A percentile compares a stretch with the other conserved stretches of the same genome.
Conservation (phyloP, 1,140 invertebrate species). For the Tetraneura akinire region DNA sequence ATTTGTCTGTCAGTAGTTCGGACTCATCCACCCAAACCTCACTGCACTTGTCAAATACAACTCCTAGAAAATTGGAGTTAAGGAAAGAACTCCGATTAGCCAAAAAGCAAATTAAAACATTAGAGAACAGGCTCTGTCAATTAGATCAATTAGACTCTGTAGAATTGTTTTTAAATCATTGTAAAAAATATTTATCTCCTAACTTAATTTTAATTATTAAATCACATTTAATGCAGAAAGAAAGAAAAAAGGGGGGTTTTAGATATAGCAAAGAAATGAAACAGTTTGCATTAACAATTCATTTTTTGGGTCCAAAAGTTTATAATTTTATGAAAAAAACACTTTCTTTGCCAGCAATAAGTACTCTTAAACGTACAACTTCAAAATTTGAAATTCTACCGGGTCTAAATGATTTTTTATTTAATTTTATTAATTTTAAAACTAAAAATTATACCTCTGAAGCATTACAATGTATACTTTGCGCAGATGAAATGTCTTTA, state of each 20-base stretch:
- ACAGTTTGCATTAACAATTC: neutral
- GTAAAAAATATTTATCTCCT: neutral
- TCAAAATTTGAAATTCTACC: neutral
- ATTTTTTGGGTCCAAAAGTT: neutral
- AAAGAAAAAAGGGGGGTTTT: neutral
- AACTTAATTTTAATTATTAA: conserved; percentile 9
- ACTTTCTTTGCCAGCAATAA: neutral
- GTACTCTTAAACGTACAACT: neutral
- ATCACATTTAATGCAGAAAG: neutral
- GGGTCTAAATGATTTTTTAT: conserved; percentile 3
- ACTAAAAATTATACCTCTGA: conserved; percentile 19
- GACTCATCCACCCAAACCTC: too few relatives aligned
- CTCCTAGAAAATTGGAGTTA: conserved; percentile 9
- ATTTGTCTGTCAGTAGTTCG: too few relatives aligned
- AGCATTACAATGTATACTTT: neutral
- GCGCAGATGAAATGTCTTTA: neutral
- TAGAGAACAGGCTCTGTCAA: conserved; percentile 1
- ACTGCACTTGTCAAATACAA: too few relatives aligned
- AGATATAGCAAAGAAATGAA: neutral
- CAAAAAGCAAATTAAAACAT: neutral
- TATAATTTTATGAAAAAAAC: neutral
- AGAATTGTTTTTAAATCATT: conserved; percentile 12
- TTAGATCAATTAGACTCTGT: conserved; percentile 25
- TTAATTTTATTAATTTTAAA: neutral
- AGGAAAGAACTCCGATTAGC: conserved; percentile 6